These are phyloP conservation scores for Ophion ellenae DNA, from an alignment of 2,888 invertebrate species.

Conservation along the genomic window DNA sequence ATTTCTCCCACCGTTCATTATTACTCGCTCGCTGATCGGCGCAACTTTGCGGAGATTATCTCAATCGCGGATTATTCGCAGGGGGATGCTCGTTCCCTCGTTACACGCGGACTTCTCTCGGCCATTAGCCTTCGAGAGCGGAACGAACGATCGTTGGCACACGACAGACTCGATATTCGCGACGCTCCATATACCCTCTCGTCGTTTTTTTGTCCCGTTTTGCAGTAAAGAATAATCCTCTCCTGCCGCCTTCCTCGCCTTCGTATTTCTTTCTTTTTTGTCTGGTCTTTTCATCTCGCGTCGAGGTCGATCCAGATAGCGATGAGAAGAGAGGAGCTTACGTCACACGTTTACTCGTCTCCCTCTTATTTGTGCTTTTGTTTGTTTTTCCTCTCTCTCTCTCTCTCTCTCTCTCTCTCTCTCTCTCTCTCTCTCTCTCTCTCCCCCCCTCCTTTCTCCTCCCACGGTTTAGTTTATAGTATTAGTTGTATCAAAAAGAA, in stretches of 20 bases:
- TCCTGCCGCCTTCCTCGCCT: background rate
- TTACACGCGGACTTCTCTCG: slow-evolving; percentile 28
- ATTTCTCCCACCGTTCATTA: background rate
- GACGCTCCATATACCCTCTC: slow-evolving; percentile 66
- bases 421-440: slow-evolving; percentile 9
- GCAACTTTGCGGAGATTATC: background rate
- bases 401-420: slow-evolving; percentile 3
- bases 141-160: slow-evolving; percentile 66
- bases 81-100: slow-evolving; percentile 41
- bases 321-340: slow-evolving; percentile 51
- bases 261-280: slow-evolving; percentile 13
- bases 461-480: no score
- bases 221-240: no score
- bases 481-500: no score
- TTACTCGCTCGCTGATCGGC: background rate
- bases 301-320: slow-evolving; percentile 29
- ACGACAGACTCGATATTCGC: slow-evolving; percentile 67
- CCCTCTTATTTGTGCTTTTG: slow-evolving; percentile 30
- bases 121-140: slow-evolving; percentile 68
- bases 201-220: slow-evolving; percentile 41
- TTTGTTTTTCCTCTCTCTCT: slow-evolving; percentile 5
- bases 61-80: slow-evolving; percentile 22
- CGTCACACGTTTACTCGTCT: slow-evolving; percentile 26
- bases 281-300: slow-evolving; percentile 38
- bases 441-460: no score